phyloP scores from a whole-genome alignment of 2,888 invertebrate species.

The Philereme vetulata region DNA sequence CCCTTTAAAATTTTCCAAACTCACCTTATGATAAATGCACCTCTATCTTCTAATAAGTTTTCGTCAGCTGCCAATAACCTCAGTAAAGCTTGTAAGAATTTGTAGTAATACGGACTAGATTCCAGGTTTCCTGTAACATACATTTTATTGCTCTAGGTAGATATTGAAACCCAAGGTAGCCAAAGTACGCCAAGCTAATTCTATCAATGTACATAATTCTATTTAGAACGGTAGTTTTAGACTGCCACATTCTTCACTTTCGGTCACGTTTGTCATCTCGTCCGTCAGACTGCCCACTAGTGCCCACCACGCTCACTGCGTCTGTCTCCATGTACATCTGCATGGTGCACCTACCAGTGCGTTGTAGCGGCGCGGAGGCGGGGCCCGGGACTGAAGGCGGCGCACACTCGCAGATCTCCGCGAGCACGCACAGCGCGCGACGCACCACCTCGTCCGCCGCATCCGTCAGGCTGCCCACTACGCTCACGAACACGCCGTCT shows the following conservation, averaged over 20 bases:
- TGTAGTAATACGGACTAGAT: slow-evolving; percentile 88
- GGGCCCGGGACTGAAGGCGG: slow-evolving; percentile 28
- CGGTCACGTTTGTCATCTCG: no score
- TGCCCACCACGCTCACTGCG: no score
- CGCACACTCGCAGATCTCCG: slow-evolving; percentile 86
- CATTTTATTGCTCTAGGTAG: neutral
- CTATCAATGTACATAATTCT: no score
- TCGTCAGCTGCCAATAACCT: slow-evolving; percentile 93
- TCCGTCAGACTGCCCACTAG: no score
- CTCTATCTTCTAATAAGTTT: slow-evolving; percentile 93
- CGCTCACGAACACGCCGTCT: slow-evolving; percentile 88
- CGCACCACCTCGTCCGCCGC: slow-evolving; percentile 97
- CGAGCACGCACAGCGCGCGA: slow-evolving; percentile 95
- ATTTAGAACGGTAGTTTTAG: no score
- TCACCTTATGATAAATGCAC: slow-evolving; percentile 97
- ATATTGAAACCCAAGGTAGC: neutral
- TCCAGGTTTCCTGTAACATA: slow-evolving; percentile 62
- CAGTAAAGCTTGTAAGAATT: slow-evolving; percentile 94
- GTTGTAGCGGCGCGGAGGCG: neutral
- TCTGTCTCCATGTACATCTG: neutral
- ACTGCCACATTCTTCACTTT: no score
- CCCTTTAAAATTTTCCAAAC: no score
- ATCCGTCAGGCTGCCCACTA: slow-evolving; percentile 94
- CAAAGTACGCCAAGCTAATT: no score
- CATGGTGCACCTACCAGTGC: neutral